Evolutionary conservation across 1,140 invertebrate species (phyloP), one percentile per base, ranked within the genome.

Genomic region (Bicyclus anynana): DNA sequence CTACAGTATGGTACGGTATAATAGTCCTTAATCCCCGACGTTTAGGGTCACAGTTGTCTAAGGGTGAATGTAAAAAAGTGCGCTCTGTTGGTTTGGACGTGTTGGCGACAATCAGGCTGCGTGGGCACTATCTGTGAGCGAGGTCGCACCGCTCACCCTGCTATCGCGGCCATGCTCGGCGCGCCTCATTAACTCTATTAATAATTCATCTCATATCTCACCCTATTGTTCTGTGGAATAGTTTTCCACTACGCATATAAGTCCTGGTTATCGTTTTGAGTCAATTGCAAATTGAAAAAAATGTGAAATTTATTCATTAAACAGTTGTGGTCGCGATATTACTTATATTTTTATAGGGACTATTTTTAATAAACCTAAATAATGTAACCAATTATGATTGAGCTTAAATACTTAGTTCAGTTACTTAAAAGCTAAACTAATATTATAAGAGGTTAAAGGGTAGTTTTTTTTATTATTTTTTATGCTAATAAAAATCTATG

Each of bases 51-150:
- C 29, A 62, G 38, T 66, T 62, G 53, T 17, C 37, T 55, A 38
- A 37, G 55, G 38, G 54, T 55, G 65, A 67, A 68, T 69, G 70
- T 75, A 72, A 77, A 80, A 65, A 79, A 74, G 23, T 23, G 23
- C 23, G 2, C 23, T 23, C 51, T 74, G 59, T 69, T 72, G 62
- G 71, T 74, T 79, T 77, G 52, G 72, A 67, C 56, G 67, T 65
- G 71, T 65, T 76, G 84, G 84, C 84, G 81, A 87, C 81, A 87
- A 80, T 79, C 80, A 73, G 84, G 80, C 84, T 87, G 82, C 84
- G 82, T 84, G 81, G 84, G 84, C 82, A 72, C 76, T 84, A 87
- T 87, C 77, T 66, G 63, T 57, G 37, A 54, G 65, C 82, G 84
- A 85, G 82, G 82, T 85, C 84, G 75, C 74, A 49, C 72, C 79